phyloP scores from a whole-genome alignment of 2,797 vertebrate genomes.

The Miichthys miiuy region DNA sequence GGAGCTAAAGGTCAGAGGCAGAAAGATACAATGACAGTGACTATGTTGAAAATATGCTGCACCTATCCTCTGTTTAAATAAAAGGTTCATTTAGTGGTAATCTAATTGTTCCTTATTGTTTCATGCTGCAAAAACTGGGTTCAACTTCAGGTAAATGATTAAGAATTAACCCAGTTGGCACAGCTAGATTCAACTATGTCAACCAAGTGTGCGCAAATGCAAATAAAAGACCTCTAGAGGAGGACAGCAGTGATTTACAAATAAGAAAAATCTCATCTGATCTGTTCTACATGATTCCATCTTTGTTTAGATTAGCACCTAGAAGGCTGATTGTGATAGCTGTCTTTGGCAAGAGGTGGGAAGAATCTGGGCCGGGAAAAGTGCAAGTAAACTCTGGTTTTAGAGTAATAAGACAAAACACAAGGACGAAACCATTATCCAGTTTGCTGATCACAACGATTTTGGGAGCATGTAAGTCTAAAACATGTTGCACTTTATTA shows the following conservation, averaged over 20 bases:
- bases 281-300: slow-evolving; percentile 24
- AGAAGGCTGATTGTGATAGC: background rate
- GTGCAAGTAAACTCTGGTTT: slow-evolving; percentile 1
- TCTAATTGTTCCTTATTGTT: slow-evolving; percentile 20
- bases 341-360: slow-evolving; percentile 5
- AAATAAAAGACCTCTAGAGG: slow-evolving; percentile 5
- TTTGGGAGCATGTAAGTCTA: background rate
- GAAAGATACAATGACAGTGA: slow-evolving; percentile 11
- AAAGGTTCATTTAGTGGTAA: slow-evolving; percentile 8
- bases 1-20: slow-evolving; percentile 25
- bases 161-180: slow-evolving; percentile 16
- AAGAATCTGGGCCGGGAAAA: background rate
- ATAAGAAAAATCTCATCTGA: slow-evolving; percentile 18
- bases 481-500: too few relatives aligned
- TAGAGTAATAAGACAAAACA: background rate
- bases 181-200: background rate
- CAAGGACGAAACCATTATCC: slow-evolving; percentile 9
- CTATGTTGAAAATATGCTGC: slow-evolving; percentile 9
- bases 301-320: slow-evolving; percentile 37
- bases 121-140: background rate
- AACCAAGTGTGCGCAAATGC: slow-evolving; percentile 12
- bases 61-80: slow-evolving; percentile 9
- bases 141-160: slow-evolving; percentile 21
- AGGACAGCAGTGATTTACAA: slow-evolving; percentile 25
- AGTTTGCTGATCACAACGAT: slow-evolving; percentile 10